phyloP scores from a whole-genome alignment of 2,888 invertebrate species.

The Sussaba pulchella region DNA sequence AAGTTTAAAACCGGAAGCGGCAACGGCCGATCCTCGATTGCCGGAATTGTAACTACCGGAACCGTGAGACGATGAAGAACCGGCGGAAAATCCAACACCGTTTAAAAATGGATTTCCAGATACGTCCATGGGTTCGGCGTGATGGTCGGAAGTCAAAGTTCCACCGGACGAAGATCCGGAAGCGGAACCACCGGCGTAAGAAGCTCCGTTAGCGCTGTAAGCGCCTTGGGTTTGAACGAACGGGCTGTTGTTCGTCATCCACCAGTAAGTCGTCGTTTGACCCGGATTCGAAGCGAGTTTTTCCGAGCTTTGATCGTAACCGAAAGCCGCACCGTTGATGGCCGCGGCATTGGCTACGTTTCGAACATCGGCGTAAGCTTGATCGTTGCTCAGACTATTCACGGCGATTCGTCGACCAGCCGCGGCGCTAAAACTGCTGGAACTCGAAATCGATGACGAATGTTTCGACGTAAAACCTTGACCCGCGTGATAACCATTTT shows the following conservation, averaged over 20 bases:
- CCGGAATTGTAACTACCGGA: not conserved
- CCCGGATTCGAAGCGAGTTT: conserved; percentile 1
- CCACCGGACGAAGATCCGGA: conserved; percentile 22
- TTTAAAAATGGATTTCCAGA: conserved; percentile 64
- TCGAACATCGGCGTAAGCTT: conserved; percentile 34
- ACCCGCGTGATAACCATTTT: conserved; percentile 57
- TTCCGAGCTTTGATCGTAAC: conserved; percentile 43
- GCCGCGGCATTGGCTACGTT: not conserved
- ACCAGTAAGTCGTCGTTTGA: conserved; percentile 61
- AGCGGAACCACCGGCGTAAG: not conserved
- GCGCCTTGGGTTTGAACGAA: conserved; percentile 63
- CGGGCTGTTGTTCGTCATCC: conserved; percentile 68
- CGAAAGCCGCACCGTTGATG: not conserved
- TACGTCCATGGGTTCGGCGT: conserved; percentile 32
- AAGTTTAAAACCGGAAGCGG: not conserved
- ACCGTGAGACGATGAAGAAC: conserved; percentile 14
- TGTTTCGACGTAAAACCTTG: conserved; percentile 61
- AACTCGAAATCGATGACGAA: conserved; percentile 67
- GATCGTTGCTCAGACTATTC: conserved; percentile 64
- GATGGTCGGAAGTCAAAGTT: conserved; percentile 34
- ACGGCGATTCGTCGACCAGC: conserved; percentile 65
- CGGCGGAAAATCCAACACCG: conserved; percentile 39
- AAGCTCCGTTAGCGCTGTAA: conserved; percentile 54
- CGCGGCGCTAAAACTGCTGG: conserved; percentile 66
- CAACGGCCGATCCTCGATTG: not conserved